phyloP scores from a whole-genome alignment of 2,113 vertebrate species.

The Paracanthobrama guichenoti region DNA sequence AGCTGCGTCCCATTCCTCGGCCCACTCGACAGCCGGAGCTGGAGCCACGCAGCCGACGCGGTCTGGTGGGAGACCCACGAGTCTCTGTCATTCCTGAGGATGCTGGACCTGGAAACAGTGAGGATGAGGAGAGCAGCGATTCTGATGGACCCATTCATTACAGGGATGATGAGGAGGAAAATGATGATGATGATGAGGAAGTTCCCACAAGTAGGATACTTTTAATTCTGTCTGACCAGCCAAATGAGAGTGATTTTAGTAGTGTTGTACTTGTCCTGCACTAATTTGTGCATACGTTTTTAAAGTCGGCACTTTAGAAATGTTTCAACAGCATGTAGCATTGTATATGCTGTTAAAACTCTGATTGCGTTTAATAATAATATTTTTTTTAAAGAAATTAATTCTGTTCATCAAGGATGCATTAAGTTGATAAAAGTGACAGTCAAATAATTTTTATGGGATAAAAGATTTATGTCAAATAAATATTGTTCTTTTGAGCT shows the following conservation, averaged over 20 bases:
- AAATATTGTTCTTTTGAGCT: neutral
- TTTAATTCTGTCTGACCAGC: neutral
- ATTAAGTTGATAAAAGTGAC: neutral
- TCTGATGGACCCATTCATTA: slow-evolving; percentile 90
- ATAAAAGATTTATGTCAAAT: neutral
- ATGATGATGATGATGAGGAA: slow-evolving; percentile 85
- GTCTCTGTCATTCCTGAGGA: slow-evolving; percentile 78
- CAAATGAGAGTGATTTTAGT: neutral
- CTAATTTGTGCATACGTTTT: neutral
- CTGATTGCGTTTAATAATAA: neutral
- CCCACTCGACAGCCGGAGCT: slow-evolving; percentile 42
- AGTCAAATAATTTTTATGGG: neutral
- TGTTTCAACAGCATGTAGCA: too few species aligned
- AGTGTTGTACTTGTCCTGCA: neutral
- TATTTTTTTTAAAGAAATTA: too few species aligned
- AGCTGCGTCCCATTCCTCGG: slow-evolving; percentile 61
- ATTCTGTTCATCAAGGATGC: neutral
- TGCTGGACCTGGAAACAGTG: slow-evolving; percentile 70
- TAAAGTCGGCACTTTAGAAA: neutral
- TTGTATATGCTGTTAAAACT: neutral
- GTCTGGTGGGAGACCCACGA: slow-evolving; percentile 75
- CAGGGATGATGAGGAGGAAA: slow-evolving; percentile 79
- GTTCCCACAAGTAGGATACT: slow-evolving; percentile 63
- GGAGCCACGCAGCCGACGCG: slow-evolving; percentile 70
- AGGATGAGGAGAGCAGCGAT: slow-evolving; percentile 81